Base-by-base conservation (phyloP, 2,113 vertebrate genomes). In the Microcebus jonahi region DNA sequence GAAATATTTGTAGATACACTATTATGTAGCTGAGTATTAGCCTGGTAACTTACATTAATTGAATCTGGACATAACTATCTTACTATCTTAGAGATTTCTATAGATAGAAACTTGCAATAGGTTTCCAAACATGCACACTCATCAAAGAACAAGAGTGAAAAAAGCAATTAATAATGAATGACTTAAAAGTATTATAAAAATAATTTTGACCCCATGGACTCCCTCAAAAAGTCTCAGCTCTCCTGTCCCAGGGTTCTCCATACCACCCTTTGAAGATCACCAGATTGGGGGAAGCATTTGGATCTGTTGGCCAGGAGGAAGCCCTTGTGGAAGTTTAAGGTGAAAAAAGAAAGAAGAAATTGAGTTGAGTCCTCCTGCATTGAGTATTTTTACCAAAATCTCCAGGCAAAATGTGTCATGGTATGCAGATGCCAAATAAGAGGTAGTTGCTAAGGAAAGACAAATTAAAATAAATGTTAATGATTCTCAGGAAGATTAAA, bases 401-500 rank as follows among this genome's bases (percentile, higher is more conserved):
- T 85, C 68, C 23, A 91, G 65, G 80, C 53, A 96, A 86, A 95
- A 91, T 92, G 23, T 95, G 27, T 88, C 36, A 79, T 53, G 18
- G 76, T 93, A 31, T n/a, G 42, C 25, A 94, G 31, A 76, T 95
- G 50, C 57, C 76, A 89, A 88, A 39, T 76, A 59, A 21, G 68
- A 95, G 39, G 57, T n/a, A 18, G 27, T 92, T 95, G 75, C 67
- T 95, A 90, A 91, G 88, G 88, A 77, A 94, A 88, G 34, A 75
- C 59, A 95, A 84, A 93, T 87, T 83, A 59, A 80, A 92, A 86
- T 82, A 29, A 31, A 75, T 55, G 18, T 55, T 65, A 18, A 81
- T 79, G 53, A 68, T 63, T 86, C 61, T 81, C 73, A 88, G 59
- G 23, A 90, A 88, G 61, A 73, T 27, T 45, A 75, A 80, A 90